Evolutionary conservation across 1,140 invertebrate species (phyloP).

Genomic region (Camponotus floridanus): DNA sequence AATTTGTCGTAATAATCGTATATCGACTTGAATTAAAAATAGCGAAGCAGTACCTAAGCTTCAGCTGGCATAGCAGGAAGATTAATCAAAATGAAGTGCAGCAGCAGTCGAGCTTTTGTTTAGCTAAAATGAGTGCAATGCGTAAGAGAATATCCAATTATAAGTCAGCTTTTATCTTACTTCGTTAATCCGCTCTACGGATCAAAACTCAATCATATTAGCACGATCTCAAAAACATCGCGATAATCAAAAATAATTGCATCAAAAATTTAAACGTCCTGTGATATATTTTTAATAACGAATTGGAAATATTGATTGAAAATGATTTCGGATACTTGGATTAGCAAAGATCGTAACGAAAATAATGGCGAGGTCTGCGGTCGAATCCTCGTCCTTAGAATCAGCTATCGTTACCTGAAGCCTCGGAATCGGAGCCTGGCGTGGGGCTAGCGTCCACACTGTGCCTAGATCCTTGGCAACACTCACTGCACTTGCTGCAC

Average conservation of each 20-base stretch:
- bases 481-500: constrained; percentile 86
- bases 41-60: constrained; percentile 17
- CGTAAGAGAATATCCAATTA: constrained; percentile 28
- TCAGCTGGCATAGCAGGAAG: background rate
- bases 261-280: background rate
- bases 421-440: constrained; percentile 82
- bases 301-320: constrained; percentile 23
- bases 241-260: background rate
- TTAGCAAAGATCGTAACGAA: constrained; percentile 23
- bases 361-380: constrained; percentile 1
- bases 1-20: background rate
- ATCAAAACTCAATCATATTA: background rate
- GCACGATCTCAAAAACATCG: background rate
- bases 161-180: background rate
- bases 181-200: too few relatives aligned
- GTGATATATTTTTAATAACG: background rate
- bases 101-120: background rate
- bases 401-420: constrained; percentile 80
- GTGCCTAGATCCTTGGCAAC: constrained; percentile 84
- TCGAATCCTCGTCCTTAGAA: constrained; percentile 15
- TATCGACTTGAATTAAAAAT: constrained; percentile 8
- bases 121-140: background rate
- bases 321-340: background rate
- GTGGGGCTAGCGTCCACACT: constrained; percentile 83
- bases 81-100: constrained; percentile 4